A percentile compares a stretch with the other conserved stretches of the same genome.
Evolutionary conservation across 1,140 invertebrate species (phyloP).

Genomic region (Hermetia illucens): DNA sequence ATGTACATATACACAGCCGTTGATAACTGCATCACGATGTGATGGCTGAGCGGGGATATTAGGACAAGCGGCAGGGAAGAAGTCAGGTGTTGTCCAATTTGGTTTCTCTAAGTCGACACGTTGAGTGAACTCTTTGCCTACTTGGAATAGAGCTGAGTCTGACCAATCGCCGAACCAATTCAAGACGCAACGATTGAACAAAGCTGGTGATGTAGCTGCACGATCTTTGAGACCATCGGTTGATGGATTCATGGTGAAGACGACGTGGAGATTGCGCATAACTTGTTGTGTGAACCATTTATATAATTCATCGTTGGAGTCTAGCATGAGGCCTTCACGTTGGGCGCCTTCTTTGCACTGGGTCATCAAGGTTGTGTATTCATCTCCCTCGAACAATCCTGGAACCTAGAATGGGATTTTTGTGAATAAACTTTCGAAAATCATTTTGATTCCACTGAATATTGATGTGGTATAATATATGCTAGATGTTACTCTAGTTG

Average conservation of each 20-base stretch:
- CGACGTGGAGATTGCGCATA: constrained; percentile 97
- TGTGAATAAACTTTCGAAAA: background rate
- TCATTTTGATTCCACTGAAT: too few relatives aligned
- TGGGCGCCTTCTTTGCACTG: constrained; percentile 99
- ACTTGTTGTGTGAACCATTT: constrained; percentile 96
- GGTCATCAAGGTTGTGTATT: constrained; percentile 97
- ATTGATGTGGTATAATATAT: too few relatives aligned
- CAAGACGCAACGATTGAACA: constrained; percentile 98
- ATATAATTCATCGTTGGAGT: constrained; percentile 96
- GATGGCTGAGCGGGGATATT: constrained; percentile 57
- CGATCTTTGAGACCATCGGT: constrained; percentile 95
- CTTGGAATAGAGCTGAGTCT: constrained; percentile 84
- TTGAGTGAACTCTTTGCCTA: constrained; percentile 76
- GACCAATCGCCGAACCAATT: constrained; percentile 99
- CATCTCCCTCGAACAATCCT: constrained; percentile 85
- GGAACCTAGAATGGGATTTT: constrained; percentile 32
- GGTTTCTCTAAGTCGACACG: constrained; percentile 70
- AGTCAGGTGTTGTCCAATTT: constrained; percentile 70
- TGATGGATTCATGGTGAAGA: constrained; percentile 99
- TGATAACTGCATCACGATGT: constrained; percentile 91
- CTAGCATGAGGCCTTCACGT: constrained; percentile 94
- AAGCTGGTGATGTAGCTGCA: constrained; percentile 94
- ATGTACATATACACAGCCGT: constrained; percentile 97
- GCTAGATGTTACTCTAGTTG: too few relatives aligned
- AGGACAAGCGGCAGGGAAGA: constrained; percentile 75